Base-by-base conservation (phyloP, 2,113 vertebrate species). In the Numida meleagris region DNA sequence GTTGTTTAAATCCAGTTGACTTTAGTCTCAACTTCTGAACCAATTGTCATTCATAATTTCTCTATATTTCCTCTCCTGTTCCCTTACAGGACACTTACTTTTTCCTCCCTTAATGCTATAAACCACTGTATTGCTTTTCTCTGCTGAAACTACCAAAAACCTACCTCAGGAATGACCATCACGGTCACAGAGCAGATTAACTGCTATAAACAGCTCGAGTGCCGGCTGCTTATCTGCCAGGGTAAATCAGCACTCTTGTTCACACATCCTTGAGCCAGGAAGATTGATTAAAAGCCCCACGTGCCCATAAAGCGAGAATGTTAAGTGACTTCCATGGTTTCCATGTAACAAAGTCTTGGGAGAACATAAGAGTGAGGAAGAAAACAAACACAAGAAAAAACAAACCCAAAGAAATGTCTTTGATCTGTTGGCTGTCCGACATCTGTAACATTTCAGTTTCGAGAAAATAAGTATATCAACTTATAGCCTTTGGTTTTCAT, bases 221-320 rank as follows among this genome's bases (percentile, higher is more conserved):
- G 62, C 79, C 92, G 80, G 74, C 85, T 0, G 7, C 86, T 96
- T 94, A 91, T 95, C 94, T 95, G 84, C 70, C 84, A 72, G 83
- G 55, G 70, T 79, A 91, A 90, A 88, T 96, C 97, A 95, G 72
- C 95, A 93, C 94, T 92, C 77, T 87, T 8, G 5, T 95, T 96
- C 93, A 89, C 89, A 88, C 89, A 82, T 96, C 89, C 90, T 83
- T 91, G 67, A 88, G 81, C 25, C 40, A 75, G 86, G 70, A 74
- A 89, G 94, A 94, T 76, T 93, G 94, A 96, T 96, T 93, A 93
- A 89, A 93, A 85, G 73, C 59, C 78, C 88, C 80, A 31, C 1
- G 4, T 70, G 72, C 62, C 86, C 58, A 38, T 63, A 86, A 82
- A 89, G 71, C 78, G 86, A 76, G n/a, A 86, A 91, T 73, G 91